phyloP scores from a whole-genome alignment of 2,797 vertebrate species.

The Acomys russatus region DNA sequence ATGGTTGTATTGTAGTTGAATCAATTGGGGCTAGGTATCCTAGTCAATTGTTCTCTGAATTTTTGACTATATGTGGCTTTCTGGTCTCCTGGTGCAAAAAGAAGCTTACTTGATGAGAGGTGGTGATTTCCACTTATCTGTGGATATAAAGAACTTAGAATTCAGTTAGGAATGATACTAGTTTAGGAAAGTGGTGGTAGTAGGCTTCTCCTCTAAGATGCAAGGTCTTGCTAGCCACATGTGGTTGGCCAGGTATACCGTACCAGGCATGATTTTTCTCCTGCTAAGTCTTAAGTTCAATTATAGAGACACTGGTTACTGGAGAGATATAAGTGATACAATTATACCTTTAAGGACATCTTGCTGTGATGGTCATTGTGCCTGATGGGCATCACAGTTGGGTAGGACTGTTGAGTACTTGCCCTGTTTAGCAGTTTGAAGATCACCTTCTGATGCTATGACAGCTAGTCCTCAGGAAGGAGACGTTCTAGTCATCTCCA shows the following conservation, averaged over 20 bases:
- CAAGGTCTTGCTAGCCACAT: background rate
- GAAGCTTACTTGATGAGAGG: background rate
- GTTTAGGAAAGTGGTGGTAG: background rate
- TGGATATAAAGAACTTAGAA: background rate
- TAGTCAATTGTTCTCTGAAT: background rate
- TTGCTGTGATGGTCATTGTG: background rate
- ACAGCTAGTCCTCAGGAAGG: background rate
- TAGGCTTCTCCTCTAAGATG: background rate
- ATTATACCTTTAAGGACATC: background rate
- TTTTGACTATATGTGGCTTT: background rate
- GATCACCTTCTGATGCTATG: background rate
- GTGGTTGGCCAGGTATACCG: background rate
- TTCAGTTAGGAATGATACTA: background rate
- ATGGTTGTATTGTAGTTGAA: background rate
- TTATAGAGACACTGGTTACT: background rate
- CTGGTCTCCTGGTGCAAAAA: background rate
- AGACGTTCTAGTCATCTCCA: background rate
- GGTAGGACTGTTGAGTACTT: background rate
- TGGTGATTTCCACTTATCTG: background rate
- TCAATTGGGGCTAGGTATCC: background rate
- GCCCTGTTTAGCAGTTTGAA: background rate
- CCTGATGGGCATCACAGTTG: background rate
- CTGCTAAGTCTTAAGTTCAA: background rate
- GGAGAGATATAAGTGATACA: background rate
- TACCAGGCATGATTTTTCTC: background rate